Evolutionary conservation across 2,888 invertebrate species (phyloP).

Genomic region (Zeuzera pyrina): DNA sequence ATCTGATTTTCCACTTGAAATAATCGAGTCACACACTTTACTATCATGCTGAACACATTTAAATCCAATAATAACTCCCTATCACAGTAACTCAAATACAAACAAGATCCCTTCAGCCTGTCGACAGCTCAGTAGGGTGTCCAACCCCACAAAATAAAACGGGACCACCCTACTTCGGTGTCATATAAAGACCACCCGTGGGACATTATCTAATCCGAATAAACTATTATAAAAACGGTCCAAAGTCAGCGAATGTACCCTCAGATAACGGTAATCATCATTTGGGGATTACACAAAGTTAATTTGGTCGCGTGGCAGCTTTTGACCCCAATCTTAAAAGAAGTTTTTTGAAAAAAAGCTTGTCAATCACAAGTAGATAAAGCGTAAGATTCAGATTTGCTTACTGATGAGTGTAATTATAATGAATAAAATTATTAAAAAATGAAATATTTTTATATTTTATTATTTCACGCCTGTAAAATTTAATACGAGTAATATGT

Average conservation of each 20-base stretch:
- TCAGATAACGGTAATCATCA: constrained; percentile 45
- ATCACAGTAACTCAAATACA: constrained; percentile 25
- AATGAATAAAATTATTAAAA: too few relatives aligned
- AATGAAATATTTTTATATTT: too few relatives aligned
- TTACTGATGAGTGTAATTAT: too few relatives aligned
- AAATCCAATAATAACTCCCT: constrained; percentile 32
- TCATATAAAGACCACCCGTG: constrained; percentile 64
- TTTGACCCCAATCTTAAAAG: constrained; percentile 18
- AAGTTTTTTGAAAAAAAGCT: constrained; percentile 4
- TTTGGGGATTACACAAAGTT: constrained; percentile 59
- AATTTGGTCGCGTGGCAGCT: constrained; percentile 63
- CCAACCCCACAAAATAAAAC: constrained; percentile 25
- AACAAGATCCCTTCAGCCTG: constrained; percentile 40
- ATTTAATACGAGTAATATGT: too few relatives aligned
- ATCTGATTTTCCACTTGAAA: too few relatives aligned
- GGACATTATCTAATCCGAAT: constrained; percentile 65
- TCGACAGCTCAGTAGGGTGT: constrained; percentile 30
- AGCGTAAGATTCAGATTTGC: constrained; percentile 39
- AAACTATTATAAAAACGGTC: constrained; percentile 52
- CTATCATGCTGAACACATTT: constrained; percentile 4
- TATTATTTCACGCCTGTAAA: too few relatives aligned
- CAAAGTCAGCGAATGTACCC: constrained; percentile 44
- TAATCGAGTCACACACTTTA: background rate
- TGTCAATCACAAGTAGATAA: constrained; percentile 39
- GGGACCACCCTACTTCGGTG: constrained; percentile 7